phyloP scores from a whole-genome alignment of 2,797 vertebrate genomes.

The Mus minutoides region DNA sequence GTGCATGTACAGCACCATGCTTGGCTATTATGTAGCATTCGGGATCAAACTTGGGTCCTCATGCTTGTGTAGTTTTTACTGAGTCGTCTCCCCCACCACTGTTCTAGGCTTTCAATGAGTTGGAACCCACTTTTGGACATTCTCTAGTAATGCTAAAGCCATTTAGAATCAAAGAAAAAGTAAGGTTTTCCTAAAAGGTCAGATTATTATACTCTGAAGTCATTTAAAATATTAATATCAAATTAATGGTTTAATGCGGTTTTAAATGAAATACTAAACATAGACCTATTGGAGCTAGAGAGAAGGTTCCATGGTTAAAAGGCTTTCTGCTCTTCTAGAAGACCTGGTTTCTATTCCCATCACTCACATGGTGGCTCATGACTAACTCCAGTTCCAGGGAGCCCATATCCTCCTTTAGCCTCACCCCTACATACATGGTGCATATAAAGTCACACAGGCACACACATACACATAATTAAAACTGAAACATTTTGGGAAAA shows the following conservation, averaged over 20 bases:
- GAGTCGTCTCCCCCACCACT: not conserved
- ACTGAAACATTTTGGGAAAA: constrained; percentile 49
- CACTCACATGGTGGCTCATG: not conserved
- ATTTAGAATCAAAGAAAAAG: constrained; percentile 52
- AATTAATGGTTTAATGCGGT: constrained; percentile 22
- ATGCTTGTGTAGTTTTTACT: not conserved
- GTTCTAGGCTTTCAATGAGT: not conserved
- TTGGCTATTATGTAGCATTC: not conserved
- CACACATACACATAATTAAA: not conserved
- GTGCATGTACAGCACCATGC: not conserved
- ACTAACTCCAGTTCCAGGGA: not conserved
- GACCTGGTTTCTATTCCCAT: not conserved
- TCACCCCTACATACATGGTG: not conserved
- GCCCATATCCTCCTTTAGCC: not conserved
- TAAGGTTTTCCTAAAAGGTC: constrained; percentile 62
- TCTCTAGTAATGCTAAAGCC: constrained; percentile 5
- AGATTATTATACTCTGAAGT: constrained; percentile 38
- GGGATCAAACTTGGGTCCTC: not conserved
- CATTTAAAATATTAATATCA: constrained; percentile 63
- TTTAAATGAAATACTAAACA: constrained; percentile 46
- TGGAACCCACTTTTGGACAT: constrained; percentile 35
- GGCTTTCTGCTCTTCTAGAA: not conserved
- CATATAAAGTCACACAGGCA: not conserved
- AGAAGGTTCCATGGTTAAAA: not conserved
- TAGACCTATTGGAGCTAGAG: not conserved